Evolutionary conservation across 2,113 vertebrate species (phyloP).

Genomic region (Brachirus orientalis): DNA sequence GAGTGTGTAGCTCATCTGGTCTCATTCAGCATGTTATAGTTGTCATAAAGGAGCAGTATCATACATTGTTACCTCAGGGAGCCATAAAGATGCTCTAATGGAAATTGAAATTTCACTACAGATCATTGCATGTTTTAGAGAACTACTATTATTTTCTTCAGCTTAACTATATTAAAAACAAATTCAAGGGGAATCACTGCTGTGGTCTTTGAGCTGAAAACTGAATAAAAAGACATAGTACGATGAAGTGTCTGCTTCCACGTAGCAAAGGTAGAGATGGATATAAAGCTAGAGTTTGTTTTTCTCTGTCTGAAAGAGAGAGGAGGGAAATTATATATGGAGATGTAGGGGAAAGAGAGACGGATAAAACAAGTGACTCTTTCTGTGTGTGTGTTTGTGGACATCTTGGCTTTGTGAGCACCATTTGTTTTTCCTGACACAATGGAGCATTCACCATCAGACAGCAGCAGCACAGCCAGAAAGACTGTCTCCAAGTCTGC

Average conservation of each 20-base stretch:
- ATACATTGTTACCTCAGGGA: conserved; percentile 35
- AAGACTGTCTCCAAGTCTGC: conserved; percentile 22
- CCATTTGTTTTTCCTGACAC: conserved; percentile 36
- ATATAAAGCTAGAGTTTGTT: conserved; percentile 3
- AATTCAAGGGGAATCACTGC: not conserved
- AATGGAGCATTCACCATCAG: conserved; percentile 48
- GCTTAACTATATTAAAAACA: not conserved
- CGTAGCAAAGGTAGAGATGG: not conserved
- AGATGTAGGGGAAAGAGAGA: not conserved
- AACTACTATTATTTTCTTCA: conserved; percentile 5
- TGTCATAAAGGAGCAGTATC: conserved; percentile 58
- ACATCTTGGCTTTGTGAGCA: conserved; percentile 18
- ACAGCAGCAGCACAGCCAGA: conserved; percentile 27
- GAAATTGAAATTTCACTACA: conserved; percentile 46
- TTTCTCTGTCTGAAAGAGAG: not conserved
- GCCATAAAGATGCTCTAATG: conserved; percentile 50
- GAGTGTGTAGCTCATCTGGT: conserved; percentile 35
- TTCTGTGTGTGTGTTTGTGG: not conserved
- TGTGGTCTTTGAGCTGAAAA: conserved; percentile 6
- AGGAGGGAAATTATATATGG: conserved; percentile 2
- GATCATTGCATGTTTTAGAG: conserved; percentile 31
- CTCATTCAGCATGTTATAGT: conserved; percentile 63
- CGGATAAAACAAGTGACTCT: not conserved
- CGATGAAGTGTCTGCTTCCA: not conserved
- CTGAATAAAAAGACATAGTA: not conserved